These are phyloP conservation scores for Pterostichus madidus DNA, from an alignment of 2,888 invertebrate genomes.

Conservation along the genomic window DNA sequence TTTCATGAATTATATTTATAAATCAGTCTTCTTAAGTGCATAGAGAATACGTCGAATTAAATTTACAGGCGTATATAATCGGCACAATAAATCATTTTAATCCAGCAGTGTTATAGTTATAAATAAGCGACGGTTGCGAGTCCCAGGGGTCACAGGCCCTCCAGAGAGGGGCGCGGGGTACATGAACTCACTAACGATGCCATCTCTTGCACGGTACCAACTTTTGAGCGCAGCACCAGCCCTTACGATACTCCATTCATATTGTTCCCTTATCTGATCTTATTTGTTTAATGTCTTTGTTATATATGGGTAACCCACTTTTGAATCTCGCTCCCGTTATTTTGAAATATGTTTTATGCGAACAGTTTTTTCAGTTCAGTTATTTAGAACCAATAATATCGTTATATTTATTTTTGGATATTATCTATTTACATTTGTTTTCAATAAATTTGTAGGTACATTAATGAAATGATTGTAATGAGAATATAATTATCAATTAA, in stretches of 20 bases:
- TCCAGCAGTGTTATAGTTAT: slow-evolving; percentile 68
- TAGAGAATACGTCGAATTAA: no score
- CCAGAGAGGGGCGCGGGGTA: slow-evolving; percentile 27
- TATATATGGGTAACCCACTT: neutral
- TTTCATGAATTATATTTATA: no score
- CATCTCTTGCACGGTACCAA: slow-evolving; percentile 45
- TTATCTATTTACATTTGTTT: neutral
- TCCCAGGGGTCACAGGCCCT: slow-evolving; percentile 26
- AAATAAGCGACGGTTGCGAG: slow-evolving; percentile 63
- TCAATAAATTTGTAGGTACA: neutral
- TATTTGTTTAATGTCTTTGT: slow-evolving; percentile 26
- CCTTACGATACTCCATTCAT: slow-evolving; percentile 19
- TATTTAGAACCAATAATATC: neutral
- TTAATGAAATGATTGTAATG: slow-evolving; percentile 13
- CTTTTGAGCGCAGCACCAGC: slow-evolving; percentile 29
- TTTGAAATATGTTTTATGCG: neutral
- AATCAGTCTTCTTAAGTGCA: no score
- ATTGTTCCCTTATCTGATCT: slow-evolving; percentile 24
- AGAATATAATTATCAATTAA: slow-evolving; percentile 7
- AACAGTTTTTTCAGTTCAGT: neutral
- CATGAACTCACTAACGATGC: slow-evolving; percentile 33
- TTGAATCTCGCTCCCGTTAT: no score
- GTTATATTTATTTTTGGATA: neutral
- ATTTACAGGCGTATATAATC: slow-evolving; percentile 69
- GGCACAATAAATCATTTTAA: slow-evolving; percentile 73